Conservation (phyloP, 1,140 invertebrate species). For the Hestina assimilis region DNA sequence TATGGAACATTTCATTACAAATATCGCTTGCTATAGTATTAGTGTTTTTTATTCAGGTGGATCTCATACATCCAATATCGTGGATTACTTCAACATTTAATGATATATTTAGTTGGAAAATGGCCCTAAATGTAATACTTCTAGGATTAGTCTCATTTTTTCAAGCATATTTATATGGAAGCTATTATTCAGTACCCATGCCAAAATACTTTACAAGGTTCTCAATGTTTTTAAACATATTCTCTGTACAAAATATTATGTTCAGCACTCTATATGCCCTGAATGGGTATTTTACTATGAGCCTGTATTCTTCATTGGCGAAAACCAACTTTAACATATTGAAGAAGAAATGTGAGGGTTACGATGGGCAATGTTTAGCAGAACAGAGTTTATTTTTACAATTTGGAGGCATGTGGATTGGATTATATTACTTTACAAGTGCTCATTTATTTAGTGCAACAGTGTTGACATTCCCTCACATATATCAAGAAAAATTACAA, state of each 20-base stretch:
- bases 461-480: conserved; percentile 82
- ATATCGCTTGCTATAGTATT: conserved; percentile 54
- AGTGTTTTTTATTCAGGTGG: conserved; percentile 60
- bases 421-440: conserved; percentile 83
- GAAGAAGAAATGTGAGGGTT: conserved; percentile 62
- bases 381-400: conserved; percentile 80
- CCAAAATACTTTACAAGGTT: conserved; percentile 81
- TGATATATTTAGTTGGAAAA: conserved; percentile 67
- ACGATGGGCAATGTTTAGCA: conserved; percentile 61
- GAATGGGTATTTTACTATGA: conserved; percentile 80
- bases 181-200: conserved; percentile 54
- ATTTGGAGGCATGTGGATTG: conserved; percentile 83
- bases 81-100: conserved; percentile 60
- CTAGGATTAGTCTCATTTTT: conserved; percentile 64
- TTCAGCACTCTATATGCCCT: conserved; percentile 79
- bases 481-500: conserved; percentile 82
- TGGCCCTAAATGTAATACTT: conserved; percentile 60
- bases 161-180: conserved; percentile 70
- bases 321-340: conserved; percentile 76
- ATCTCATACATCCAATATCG: conserved; percentile 58
- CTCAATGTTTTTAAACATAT: conserved; percentile 79
- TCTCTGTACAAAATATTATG: conserved; percentile 81
- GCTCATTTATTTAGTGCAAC: conserved; percentile 77
- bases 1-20: conserved; percentile 67
- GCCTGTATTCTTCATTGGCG: conserved; percentile 81